Evolutionary conservation across 1,140 invertebrate genomes (phyloP).

Genomic region (Scaptodrosophila lebanonensis): DNA sequence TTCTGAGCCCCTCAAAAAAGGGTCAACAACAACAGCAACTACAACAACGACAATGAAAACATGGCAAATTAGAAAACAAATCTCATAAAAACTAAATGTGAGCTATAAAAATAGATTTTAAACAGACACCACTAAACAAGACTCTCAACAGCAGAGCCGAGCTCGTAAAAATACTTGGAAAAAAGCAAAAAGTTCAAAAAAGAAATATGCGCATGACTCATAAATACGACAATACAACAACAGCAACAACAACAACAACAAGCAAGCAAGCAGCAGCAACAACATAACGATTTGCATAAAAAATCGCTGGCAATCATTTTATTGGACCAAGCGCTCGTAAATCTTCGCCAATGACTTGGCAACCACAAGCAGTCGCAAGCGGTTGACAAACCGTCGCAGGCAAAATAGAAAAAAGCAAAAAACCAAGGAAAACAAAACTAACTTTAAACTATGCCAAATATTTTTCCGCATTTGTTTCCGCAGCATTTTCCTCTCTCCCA

Average conservation of each 20-base stretch:
- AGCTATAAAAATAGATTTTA: constrained; percentile 34
- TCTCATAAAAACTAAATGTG: constrained; percentile 40
- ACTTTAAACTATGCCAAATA: constrained; percentile 62
- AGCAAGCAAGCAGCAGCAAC: constrained; percentile 12
- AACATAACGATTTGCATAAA: constrained; percentile 73
- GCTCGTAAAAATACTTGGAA: constrained; percentile 53
- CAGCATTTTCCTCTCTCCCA: constrained; percentile 53
- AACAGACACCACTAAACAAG: constrained; percentile 8
- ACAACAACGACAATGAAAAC: constrained; percentile 12
- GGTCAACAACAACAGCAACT: constrained; percentile 9
- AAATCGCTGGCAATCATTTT: constrained; percentile 76
- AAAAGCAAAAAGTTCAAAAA: constrained; percentile 9
- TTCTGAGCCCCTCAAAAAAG: neutral
- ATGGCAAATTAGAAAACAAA: constrained; percentile 20
- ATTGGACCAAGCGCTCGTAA: constrained; percentile 74
- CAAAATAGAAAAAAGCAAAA: constrained; percentile 11
- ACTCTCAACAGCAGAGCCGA: constrained; percentile 33
- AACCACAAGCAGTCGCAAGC: constrained; percentile 10
- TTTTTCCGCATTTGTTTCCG: no score
- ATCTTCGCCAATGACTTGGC: constrained; percentile 53
- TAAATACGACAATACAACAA: constrained; percentile 27
- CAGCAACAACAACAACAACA: constrained; percentile 1
- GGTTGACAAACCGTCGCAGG: neutral
- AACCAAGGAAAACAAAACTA: constrained; percentile 23
- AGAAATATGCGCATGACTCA: constrained; percentile 54